These are phyloP conservation scores for Cyanoliseus patagonus DNA, from an alignment of 2,113 vertebrate genomes.

Conservation along the genomic window DNA sequence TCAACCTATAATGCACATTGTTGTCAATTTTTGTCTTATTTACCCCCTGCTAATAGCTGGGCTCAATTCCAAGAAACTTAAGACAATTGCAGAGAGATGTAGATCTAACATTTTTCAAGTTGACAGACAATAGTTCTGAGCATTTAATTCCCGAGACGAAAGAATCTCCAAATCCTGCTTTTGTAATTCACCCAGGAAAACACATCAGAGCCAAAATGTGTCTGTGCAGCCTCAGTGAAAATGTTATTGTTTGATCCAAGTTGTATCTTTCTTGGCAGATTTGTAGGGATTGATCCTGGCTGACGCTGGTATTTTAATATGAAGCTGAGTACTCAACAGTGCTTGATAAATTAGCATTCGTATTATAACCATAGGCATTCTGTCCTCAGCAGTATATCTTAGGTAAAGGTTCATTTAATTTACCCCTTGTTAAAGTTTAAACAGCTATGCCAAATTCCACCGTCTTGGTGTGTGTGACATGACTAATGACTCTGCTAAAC, in stretches of 20 bases:
- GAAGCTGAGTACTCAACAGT: neutral
- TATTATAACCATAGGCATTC: neutral
- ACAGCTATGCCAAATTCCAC: conserved; percentile 23
- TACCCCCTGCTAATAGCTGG: conserved; percentile 65
- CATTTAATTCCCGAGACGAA: conserved; percentile 35
- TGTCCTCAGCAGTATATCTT: neutral
- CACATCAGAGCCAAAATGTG: conserved; percentile 29
- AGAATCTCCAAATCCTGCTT: conserved; percentile 51
- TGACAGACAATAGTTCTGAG: conserved; percentile 57
- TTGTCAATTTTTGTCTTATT: conserved; percentile 64
- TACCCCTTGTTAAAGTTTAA: conserved; percentile 24
- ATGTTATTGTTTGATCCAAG: conserved; percentile 51
- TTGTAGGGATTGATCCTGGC: conserved; percentile 51
- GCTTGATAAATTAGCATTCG: neutral
- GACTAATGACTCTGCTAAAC: conserved; percentile 17
- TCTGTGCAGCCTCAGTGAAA: conserved; percentile 37
- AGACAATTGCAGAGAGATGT: conserved; percentile 50
- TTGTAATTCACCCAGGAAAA: conserved; percentile 50
- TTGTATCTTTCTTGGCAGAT: conserved; percentile 47
- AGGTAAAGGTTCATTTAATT: conserved; percentile 35
- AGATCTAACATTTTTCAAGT: conserved; percentile 53
- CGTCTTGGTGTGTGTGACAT: conserved; percentile 4
- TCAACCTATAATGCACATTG: conserved; percentile 21
- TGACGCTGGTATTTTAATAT: neutral
- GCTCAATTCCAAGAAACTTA: conserved; percentile 59